Conservation (phyloP, 2,888 invertebrate species). For the Drosophila sordidula region DNA sequence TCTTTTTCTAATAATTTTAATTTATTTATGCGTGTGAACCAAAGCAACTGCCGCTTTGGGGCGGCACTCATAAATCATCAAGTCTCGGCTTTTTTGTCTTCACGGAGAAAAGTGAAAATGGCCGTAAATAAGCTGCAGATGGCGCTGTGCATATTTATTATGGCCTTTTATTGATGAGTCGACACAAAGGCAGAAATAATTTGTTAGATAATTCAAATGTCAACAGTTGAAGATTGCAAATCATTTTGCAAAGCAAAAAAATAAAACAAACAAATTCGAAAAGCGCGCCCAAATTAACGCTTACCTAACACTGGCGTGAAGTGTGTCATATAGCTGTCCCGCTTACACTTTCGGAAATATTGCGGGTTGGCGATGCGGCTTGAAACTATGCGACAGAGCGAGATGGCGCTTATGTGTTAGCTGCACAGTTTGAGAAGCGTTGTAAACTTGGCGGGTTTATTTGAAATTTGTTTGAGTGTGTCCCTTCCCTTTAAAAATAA, state of each 20-base stretch:
- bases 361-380: fast-evolving
- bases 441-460: slow-evolving; percentile 6
- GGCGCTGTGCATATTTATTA: slow-evolving; percentile 8
- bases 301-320: slow-evolving; percentile 24
- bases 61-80: slow-evolving; percentile 53
- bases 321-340: slow-evolving; percentile 2
- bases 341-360: neutral
- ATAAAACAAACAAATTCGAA: slow-evolving; percentile 3
- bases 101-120: slow-evolving; percentile 31
- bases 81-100: slow-evolving; percentile 21
- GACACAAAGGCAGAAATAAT: slow-evolving; percentile 2
- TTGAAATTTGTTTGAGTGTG: neutral
- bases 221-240: slow-evolving; percentile 5
- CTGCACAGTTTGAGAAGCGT: slow-evolving; percentile 41
- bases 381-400: neutral
- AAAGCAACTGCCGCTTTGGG: slow-evolving; percentile 32
- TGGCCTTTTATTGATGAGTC: slow-evolving; percentile 5
- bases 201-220: slow-evolving; percentile 16
- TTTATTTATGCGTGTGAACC: slow-evolving; percentile 74
- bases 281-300: slow-evolving; percentile 3
- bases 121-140: slow-evolving; percentile 21
- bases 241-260: slow-evolving; percentile 8
- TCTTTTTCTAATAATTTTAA: slow-evolving; percentile 56
- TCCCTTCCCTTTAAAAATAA: no score
- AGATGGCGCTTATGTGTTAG: neutral